Percentiles rank a stretch among this genome's conserved stretches.
Evolutionary conservation across 1,140 invertebrate species (phyloP).

Genomic region (Probaryconus sp.): DNA sequence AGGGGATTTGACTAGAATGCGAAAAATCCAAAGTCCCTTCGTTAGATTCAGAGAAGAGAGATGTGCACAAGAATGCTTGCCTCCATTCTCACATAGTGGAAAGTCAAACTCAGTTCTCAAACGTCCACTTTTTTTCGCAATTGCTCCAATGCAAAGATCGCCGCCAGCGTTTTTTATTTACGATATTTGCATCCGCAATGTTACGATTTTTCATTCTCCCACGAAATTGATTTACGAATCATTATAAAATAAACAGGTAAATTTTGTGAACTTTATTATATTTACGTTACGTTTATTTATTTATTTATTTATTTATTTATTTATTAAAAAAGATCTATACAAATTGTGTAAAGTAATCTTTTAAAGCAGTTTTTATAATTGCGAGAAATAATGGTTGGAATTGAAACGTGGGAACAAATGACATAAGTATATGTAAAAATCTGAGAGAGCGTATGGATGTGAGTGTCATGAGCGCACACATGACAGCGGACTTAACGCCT

Average conservation of each 20-base stretch:
- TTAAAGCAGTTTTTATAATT: too few species aligned
- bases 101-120: conserved; percentile 55
- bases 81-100: conserved; percentile 53
- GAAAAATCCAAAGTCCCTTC: conserved; percentile 65
- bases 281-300: too few species aligned
- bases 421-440: conserved; percentile 35
- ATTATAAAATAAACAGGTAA: too few species aligned
- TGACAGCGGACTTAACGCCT: conserved; percentile 48
- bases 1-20: conserved; percentile 65
- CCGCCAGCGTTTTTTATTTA: conserved; percentile 30
- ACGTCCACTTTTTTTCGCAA: conserved; percentile 46
- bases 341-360: too few species aligned
- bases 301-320: too few species aligned
- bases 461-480: conserved; percentile 41
- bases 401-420: conserved; percentile 20
- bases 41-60: conserved; percentile 52
- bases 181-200: conserved; percentile 26
- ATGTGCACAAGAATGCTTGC: conserved; percentile 55
- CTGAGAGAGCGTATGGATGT: conserved; percentile 24
- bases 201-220: too few species aligned
- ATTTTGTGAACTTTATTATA: too few species aligned
- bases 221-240: too few species aligned
- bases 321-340: too few species aligned
- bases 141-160: conserved; percentile 11
- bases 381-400: too few species aligned